Evolutionary conservation across 2,113 vertebrate species (phyloP), one percentile per base, ranked within the genome.

Genomic region (Hemicordylus capensis): DNA sequence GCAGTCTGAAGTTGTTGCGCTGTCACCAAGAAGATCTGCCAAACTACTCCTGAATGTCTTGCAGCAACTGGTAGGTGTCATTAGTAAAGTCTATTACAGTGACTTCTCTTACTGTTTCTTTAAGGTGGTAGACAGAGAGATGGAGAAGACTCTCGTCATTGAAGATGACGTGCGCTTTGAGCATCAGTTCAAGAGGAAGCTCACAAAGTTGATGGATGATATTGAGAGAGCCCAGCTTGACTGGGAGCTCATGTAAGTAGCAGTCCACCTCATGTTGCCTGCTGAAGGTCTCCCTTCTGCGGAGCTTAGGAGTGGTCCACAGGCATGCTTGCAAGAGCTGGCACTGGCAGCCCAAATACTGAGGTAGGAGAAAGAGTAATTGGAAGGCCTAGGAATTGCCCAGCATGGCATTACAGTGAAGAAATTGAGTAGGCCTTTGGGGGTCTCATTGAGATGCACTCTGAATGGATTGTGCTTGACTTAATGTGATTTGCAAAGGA

Each of bases 171-270:
- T 99, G 75, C 97, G 98, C 87, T 99, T 99, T 80, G 98, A 99
- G 87, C 97, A 98, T 90, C 96, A 98, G 91, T 99, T 99, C 90
- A 98, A 97, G 90, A 97, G 94, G 83, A 97, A 97, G 79, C 93
- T 99, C 20, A 88, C 96, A 93, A 97, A 95, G 84, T 94, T 99
- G 80, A 99, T 99, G 97, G 96, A 96, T 1, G 97, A 98, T 87
- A 91, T 97, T 1, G 92, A 98, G 58, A 95, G 91, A 81, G 92
- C 96, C 84, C 96, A 97, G 93, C 96, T 99, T 89, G 98, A 98
- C 89, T 99, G 99, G 99, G 98, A 99, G 84, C 97, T 99, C 69
- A 99, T 99, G 98, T 99, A 95, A 99, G 97, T 95, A n/a, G 44
- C 11, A 9, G 14, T 63, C 34, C 56, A 34, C 15, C 66, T 63